phyloP scores from a whole-genome alignment of 1,140 invertebrate genomes.

The Octopus bimaculoides region DNA sequence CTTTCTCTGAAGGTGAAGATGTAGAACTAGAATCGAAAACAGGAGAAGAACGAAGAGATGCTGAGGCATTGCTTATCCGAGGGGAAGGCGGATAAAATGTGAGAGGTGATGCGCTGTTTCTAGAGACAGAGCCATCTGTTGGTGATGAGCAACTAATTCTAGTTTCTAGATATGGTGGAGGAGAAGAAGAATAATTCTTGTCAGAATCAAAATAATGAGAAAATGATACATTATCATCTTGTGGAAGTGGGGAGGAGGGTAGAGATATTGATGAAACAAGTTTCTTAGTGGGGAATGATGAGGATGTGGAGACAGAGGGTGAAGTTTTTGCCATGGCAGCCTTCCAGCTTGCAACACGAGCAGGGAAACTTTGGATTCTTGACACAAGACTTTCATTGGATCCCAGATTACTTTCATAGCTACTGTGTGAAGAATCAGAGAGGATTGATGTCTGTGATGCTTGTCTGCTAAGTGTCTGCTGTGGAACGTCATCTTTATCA shows the following conservation, averaged over 20 bases:
- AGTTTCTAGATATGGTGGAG: no score
- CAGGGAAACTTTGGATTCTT: background rate
- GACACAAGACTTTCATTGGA: constrained; percentile 6
- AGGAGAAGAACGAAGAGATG: no score
- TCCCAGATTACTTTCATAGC: constrained; percentile 11
- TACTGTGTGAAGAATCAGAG: constrained; percentile 8
- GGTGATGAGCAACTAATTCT: no score
- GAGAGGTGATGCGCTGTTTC: background rate
- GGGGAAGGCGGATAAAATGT: background rate
- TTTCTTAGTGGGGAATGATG: background rate
- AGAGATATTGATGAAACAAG: background rate
- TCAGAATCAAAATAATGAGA: no score
- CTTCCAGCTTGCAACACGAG: background rate
- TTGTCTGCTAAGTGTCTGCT: background rate
- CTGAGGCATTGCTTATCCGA: no score
- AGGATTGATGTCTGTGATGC: constrained; percentile 1
- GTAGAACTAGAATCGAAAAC: no score
- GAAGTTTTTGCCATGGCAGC: background rate
- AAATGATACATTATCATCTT: background rate
- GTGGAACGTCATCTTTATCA: constrained; percentile 5
- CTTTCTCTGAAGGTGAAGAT: no score
- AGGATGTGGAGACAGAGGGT: background rate
- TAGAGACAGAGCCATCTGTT: background rate
- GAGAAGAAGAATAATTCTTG: no score
- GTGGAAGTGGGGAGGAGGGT: background rate